Conservation (phyloP, 2,888 invertebrate species). For the Sphaerophoria rueppellii region DNA sequence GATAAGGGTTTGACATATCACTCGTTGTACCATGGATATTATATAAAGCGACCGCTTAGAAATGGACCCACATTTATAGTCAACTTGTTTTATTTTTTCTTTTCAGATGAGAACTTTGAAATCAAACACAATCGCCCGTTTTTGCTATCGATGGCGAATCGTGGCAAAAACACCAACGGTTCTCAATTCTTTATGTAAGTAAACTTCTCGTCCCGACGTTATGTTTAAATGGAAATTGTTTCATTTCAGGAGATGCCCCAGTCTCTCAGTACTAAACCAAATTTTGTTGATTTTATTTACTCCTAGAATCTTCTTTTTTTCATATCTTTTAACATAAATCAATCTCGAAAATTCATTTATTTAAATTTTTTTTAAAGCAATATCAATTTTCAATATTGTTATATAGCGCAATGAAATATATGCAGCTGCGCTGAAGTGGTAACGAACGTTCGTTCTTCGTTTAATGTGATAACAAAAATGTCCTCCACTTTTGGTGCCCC, state of each 20-base stretch:
- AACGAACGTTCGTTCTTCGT: conserved; percentile 8
- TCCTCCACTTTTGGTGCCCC: conserved; percentile 36
- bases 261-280: conserved; percentile 19
- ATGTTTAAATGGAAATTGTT: conserved; percentile 56
- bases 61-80: no score
- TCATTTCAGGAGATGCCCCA: conserved; percentile 56
- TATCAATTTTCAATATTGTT: conserved; percentile 74
- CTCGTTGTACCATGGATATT: no score
- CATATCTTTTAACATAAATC: conserved; percentile 25
- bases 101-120: conserved; percentile 95
- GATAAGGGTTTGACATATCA: no score
- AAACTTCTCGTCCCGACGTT: conserved; percentile 34
- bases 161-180: conserved; percentile 98
- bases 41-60: no score
- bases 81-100: no score
- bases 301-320: conserved; percentile 17
- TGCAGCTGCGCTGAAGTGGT: conserved; percentile 62
- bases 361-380: conserved; percentile 61
- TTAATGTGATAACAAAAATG: conserved; percentile 29
- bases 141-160: conserved; percentile 98
- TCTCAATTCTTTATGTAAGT: conserved; percentile 99
- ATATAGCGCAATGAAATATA: conserved; percentile 65
- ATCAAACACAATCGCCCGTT: conserved; percentile 94
- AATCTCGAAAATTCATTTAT: conserved; percentile 61
- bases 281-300: background rate